These are phyloP conservation scores for Polyploca ridens DNA, from an alignment of 2,888 invertebrate genomes.

Conservation along the genomic window DNA sequence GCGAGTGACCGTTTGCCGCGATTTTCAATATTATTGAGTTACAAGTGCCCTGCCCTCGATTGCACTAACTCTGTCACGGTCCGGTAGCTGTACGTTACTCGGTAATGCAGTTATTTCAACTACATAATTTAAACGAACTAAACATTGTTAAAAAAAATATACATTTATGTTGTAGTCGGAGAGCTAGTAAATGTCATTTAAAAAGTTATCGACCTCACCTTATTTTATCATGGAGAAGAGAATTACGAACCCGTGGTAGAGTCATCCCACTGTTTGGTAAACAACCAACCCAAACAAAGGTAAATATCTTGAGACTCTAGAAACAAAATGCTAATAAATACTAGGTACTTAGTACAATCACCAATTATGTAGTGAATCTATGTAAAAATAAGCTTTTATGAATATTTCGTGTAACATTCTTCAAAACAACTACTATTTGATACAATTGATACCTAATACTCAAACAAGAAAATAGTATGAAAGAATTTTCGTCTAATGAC, in stretches of 20 bases:
- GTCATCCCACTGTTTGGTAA: too few relatives aligned
- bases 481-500: not conserved
- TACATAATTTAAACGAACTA: not conserved
- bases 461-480: not conserved
- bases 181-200: too few relatives aligned
- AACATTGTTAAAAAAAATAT: not conserved
- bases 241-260: too few relatives aligned
- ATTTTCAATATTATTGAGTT: conserved; percentile 1
- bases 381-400: too few relatives aligned
- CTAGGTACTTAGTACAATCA: too few relatives aligned
- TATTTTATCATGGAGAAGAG: too few relatives aligned
- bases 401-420: not conserved
- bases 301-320: too few relatives aligned
- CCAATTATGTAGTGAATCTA: too few relatives aligned
- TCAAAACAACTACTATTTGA: not conserved
- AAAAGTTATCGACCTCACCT: too few relatives aligned
- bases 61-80: not conserved
- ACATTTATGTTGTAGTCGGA: too few relatives aligned
- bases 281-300: too few relatives aligned
- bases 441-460: not conserved
- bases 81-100: not conserved
- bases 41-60: not conserved
- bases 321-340: too few relatives aligned
- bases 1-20: not conserved
- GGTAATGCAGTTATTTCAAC: not conserved